A percentile compares a stretch with the other conserved stretches of the same genome.
Evolutionary conservation across 2,888 invertebrate genomes (phyloP).

Genomic region (Morpho achilles): DNA sequence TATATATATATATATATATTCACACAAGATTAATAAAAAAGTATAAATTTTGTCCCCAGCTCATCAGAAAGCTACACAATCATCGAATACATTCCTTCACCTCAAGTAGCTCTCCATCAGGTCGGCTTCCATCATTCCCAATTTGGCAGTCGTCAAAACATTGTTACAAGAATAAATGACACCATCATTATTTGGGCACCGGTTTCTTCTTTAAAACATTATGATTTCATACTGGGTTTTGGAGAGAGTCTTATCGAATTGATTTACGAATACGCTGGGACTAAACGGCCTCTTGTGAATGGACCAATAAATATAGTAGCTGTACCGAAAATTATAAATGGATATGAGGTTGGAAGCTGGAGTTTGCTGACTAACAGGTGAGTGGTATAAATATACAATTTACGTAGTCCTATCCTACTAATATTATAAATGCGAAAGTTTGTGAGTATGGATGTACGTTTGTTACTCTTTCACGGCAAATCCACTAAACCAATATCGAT

Average conservation of each 20-base stretch:
- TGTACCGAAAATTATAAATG: conserved; percentile 50
- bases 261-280: conserved; percentile 51
- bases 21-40: neutral
- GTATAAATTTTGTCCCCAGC: conserved; percentile 37
- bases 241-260: conserved; percentile 52
- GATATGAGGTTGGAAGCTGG: conserved; percentile 65
- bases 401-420: too few species aligned
- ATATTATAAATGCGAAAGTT: too few species aligned
- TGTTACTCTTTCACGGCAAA: too few species aligned
- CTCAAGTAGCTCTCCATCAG: conserved; percentile 61
- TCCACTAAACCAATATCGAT: too few species aligned
- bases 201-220: conserved; percentile 38
- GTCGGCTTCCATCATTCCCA: conserved; percentile 62
- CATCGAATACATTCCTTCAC: conserved; percentile 58
- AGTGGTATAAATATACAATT: conserved; percentile 27
- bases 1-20: neutral
- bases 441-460: too few species aligned
- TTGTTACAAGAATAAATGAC: conserved; percentile 45
- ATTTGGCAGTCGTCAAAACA: conserved; percentile 38
- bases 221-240: conserved; percentile 51
- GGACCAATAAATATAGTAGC: conserved; percentile 64
- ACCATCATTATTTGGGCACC: conserved; percentile 60
- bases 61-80: conserved; percentile 39
- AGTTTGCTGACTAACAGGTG: conserved; percentile 66
- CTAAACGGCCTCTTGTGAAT: conserved; percentile 46